Evolutionary conservation across 1,140 invertebrate species (phyloP).

Genomic region (Helicoverpa zea): DNA sequence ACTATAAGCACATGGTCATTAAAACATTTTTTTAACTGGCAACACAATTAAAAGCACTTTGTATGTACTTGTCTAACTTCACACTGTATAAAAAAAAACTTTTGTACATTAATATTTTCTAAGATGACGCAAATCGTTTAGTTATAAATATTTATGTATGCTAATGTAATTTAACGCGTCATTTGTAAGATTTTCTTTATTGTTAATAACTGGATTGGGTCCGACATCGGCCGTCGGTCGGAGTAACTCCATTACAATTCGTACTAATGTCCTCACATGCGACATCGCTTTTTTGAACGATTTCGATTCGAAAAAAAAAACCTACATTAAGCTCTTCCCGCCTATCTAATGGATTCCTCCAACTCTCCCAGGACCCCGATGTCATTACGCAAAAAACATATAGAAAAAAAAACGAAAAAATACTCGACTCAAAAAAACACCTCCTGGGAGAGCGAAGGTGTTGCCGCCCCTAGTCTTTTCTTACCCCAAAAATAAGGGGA

Average conservation of each 20-base stretch:
- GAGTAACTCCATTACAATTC: constrained; percentile 71
- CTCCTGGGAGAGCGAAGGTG: constrained; percentile 83
- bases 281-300: constrained; percentile 70
- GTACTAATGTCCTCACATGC: constrained; percentile 75
- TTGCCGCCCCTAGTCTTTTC: constrained; percentile 81
- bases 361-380: constrained; percentile 83
- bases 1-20: constrained; percentile 3
- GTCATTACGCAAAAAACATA: constrained; percentile 84
- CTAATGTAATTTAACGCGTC: neutral
- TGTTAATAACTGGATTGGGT: constrained; percentile 4
- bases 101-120: neutral
- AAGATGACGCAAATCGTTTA: constrained; percentile 6
- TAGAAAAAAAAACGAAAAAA: constrained; percentile 70
- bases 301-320: constrained; percentile 76
- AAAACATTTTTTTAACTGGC: neutral
- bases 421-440: constrained; percentile 76
- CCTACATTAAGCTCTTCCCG: constrained; percentile 83
- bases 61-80: constrained; percentile 7
- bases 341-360: constrained; percentile 85
- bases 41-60: constrained; percentile 22
- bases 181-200: neutral
- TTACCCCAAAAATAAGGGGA: constrained; percentile 82
- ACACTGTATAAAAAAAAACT: neutral
- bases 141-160: constrained; percentile 27
- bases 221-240: constrained; percentile 36